Conservation (phyloP, 1,140 invertebrate species). For the Megalopta genalis region DNA sequence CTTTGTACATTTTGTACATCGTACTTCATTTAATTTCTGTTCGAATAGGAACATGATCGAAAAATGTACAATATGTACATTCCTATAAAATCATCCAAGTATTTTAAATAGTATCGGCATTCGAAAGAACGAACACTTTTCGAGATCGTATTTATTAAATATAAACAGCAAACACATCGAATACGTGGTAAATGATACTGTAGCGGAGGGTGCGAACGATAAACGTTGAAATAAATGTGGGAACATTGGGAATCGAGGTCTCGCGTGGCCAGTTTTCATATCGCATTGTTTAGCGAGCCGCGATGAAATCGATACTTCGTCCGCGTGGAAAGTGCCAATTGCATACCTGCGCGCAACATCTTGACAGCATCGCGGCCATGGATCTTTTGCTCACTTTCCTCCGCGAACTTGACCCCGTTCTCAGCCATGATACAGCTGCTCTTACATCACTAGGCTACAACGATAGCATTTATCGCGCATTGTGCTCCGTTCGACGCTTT, state of each 20-base stretch:
- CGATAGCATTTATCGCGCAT: constrained; percentile 37
- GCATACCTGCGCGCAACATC: constrained; percentile 20
- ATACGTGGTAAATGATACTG: too few relatives aligned
- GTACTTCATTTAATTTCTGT: too few relatives aligned
- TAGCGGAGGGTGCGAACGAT: too few relatives aligned
- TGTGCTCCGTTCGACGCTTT: not conserved
- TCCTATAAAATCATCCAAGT: too few relatives aligned
- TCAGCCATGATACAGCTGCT: constrained; percentile 32
- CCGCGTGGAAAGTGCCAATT: constrained; percentile 25
- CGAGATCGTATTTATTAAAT: too few relatives aligned
- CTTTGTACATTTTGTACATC: too few relatives aligned
- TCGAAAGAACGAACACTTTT: too few relatives aligned
- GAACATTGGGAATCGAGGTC: not conserved
- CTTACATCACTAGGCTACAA: constrained; percentile 15
- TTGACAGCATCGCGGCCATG: constrained; percentile 16
- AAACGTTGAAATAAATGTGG: not conserved
- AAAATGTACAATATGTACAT: too few relatives aligned
- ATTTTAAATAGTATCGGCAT: too few relatives aligned
- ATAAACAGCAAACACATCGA: too few relatives aligned
- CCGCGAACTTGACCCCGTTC: constrained; percentile 65
- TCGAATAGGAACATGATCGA: too few relatives aligned
- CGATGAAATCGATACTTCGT: constrained; percentile 32
- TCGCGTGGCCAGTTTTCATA: constrained; percentile 12
- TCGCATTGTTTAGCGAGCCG: constrained; percentile 15
- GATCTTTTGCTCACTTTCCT: constrained; percentile 58